Base-by-base conservation (phyloP, 2,888 invertebrate species). In the Carpatolechia fugitivella region DNA sequence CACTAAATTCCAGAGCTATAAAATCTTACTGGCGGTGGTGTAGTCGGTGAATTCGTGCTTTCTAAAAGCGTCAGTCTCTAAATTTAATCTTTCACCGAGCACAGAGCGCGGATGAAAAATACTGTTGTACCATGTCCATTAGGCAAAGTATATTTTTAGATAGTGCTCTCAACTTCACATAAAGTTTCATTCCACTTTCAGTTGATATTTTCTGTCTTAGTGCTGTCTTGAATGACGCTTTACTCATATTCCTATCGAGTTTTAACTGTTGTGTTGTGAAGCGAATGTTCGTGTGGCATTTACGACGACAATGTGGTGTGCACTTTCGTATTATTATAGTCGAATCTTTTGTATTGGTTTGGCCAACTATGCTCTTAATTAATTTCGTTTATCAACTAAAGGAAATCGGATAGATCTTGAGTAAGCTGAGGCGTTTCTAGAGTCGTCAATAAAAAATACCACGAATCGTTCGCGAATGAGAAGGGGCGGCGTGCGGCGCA, bases 371-470 rank as follows among this genome's bases (percentile, higher is more conserved):
- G 44, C 24, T 24, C 29, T 29, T 24, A 20, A 44, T 44, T 44
- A 44, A 44, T 38, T 38, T 44, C 24, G 41, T 44, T 29, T 29
- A 44, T 13, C 29, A 44, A 44, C 29, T 44, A 69, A 72, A 72
- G 65, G 68, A 65, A 74, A 79, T 67, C 64, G 62, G 60, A 70
- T 66, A 58, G 69, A 74, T 80, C 80, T 70, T 69, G 72, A 78
- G 80, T 78, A 70, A 81, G 79, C 52, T 31, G 30, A 14, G 53
- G 55, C 73, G 80, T 84, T 84, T 81, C 79, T 72, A 77, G 80
- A 86, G 85, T 87, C 86, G 86, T 89, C 89, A 85, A 87, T 90
- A 90, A 90, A 90, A 90, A 89, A 90, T 89, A 82, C 88, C 89
- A 84, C 78, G 85, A 85, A 88, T 90, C 80, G 87, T 80, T 87